Evolutionary conservation across 2,797 vertebrate species (phyloP).

Genomic region (Amblyopsis hoosieri): DNA sequence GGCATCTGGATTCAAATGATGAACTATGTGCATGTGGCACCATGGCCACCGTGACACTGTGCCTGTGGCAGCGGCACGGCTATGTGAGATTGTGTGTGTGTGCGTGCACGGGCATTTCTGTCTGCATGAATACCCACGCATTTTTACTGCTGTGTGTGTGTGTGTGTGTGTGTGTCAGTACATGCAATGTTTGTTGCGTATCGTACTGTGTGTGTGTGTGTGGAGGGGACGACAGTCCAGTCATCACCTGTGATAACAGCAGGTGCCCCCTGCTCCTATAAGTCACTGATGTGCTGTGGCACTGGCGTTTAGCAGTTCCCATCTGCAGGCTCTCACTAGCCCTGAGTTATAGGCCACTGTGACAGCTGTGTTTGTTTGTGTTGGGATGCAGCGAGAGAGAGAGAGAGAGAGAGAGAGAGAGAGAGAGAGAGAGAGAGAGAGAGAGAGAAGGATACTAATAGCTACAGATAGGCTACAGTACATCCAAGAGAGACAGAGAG

Average conservation of each 20-base stretch:
- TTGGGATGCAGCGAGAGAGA: conserved; percentile 39
- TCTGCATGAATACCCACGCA: neutral
- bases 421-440: conserved; percentile 5
- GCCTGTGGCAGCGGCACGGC: conserved; percentile 38
- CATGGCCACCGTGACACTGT: conserved; percentile 13
- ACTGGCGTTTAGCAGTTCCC: conserved; percentile 71
- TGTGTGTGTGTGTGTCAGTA: conserved; percentile 5
- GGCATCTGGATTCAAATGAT: conserved; percentile 43
- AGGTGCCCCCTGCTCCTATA: conserved; percentile 65
- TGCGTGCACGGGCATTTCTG: neutral
- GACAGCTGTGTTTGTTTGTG: conserved; percentile 72
- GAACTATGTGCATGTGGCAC: conserved; percentile 32
- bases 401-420: conserved; percentile 18
- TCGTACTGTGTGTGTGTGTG: conserved; percentile 31
- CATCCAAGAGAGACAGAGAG: neutral
- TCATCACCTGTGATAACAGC: conserved; percentile 71
- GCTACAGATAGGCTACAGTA: neutral
- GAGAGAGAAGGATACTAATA: neutral
- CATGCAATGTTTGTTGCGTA: conserved; percentile 10
- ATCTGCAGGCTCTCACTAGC: conserved; percentile 71
- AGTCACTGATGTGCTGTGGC: conserved; percentile 71
- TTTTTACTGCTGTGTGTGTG: conserved; percentile 4
- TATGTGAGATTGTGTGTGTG: conserved; percentile 10
- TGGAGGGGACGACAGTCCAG: conserved; percentile 30
- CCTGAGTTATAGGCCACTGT: conserved; percentile 70